Percentiles rank a stretch among this genome's conserved stretches.
Evolutionary conservation across 1,140 invertebrate species (phyloP).

Genomic region (Glomeris maerens): DNA sequence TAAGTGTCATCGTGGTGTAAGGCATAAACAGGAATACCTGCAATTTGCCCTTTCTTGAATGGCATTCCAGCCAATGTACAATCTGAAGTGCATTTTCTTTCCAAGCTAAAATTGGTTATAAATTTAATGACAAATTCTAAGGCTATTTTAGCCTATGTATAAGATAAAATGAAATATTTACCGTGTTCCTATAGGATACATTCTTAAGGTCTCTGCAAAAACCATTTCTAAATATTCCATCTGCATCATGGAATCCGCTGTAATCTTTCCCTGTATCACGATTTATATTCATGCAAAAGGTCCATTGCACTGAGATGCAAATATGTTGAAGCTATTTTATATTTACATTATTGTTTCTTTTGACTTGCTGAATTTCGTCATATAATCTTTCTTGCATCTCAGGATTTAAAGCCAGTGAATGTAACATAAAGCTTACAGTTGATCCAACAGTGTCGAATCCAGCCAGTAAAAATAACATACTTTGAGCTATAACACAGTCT

Average conservation of each 20-base stretch:
- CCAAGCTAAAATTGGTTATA: neutral
- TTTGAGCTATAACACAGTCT: neutral
- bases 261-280: no score
- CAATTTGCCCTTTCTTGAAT: slow-evolving; percentile 15
- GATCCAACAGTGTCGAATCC: neutral
- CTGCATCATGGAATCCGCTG: neutral
- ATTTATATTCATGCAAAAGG: no score
- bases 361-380: neutral
- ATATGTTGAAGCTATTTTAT: no score
- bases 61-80: neutral
- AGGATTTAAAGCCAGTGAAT: neutral
- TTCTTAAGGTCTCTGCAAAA: neutral
- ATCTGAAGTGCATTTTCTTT: slow-evolving; percentile 6
- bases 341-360: neutral
- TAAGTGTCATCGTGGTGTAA: slow-evolving; percentile 18
- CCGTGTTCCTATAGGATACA: no score
- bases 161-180: no score
- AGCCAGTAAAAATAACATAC: neutral
- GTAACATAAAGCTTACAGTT: neutral
- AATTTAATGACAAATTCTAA: no score
- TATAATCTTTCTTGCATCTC: neutral
- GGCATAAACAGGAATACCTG: slow-evolving; percentile 17
- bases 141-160: no score
- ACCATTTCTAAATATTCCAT: neutral
- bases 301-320: no score